A percentile compares a stretch with the other conserved stretches of the same genome.
Evolutionary conservation across 2,888 invertebrate species (phyloP).

Genomic region (Chymomyza caudatula): DNA sequence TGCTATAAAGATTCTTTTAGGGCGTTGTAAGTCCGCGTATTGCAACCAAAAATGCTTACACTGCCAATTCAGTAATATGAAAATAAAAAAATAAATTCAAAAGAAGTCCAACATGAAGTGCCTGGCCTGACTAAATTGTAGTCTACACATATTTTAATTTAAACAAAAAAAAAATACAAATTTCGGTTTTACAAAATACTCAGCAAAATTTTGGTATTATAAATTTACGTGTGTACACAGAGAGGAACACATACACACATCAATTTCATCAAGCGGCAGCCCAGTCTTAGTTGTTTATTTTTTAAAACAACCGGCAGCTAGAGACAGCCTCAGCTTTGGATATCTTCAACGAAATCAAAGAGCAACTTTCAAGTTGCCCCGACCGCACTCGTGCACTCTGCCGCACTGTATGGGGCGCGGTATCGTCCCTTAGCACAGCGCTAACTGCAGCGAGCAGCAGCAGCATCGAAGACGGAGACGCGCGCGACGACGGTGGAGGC

Average conservation of each 20-base stretch:
- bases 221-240: not conserved
- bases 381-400: constrained; percentile 75
- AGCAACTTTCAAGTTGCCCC: constrained; percentile 78
- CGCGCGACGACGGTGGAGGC: constrained; percentile 56
- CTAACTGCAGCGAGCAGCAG: constrained; percentile 54
- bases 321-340: constrained; percentile 69
- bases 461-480: constrained; percentile 59
- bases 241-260: not conserved
- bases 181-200: constrained; percentile 28
- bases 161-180: constrained; percentile 21
- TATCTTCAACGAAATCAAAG: constrained; percentile 76
- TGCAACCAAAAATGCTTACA: constrained; percentile 49
- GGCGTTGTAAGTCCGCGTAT: constrained; percentile 36
- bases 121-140: constrained; percentile 20
- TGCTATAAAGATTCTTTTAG: constrained; percentile 53
- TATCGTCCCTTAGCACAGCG: constrained; percentile 73
- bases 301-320: not conserved
- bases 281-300: not conserved
- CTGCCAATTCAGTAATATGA: constrained; percentile 40
- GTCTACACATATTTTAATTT: not conserved
- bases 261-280: not conserved
- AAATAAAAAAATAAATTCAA: constrained; percentile 10
- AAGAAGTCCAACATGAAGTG: not conserved
- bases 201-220: not conserved
- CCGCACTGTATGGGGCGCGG: constrained; percentile 76